phyloP scores from a whole-genome alignment of 2,113 vertebrate species.

The Ceyx cyanopectus region DNA sequence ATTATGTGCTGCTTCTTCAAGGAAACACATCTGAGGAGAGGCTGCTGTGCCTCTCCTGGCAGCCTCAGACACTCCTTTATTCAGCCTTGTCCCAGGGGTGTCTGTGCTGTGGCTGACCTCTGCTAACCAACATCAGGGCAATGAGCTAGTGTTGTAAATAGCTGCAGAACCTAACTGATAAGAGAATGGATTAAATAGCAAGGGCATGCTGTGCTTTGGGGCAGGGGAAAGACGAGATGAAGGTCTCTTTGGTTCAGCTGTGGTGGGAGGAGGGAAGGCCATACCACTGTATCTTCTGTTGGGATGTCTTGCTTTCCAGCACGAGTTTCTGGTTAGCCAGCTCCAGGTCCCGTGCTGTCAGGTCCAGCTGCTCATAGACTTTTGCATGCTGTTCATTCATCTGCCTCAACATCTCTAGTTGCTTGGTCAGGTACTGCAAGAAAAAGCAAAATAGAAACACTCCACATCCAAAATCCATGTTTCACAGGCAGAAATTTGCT shows the following conservation, averaged over 20 bases:
- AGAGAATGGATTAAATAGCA: not conserved
- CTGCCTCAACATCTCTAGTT: constrained; percentile 91
- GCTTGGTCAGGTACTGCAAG: constrained; percentile 92
- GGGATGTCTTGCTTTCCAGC: constrained; percentile 93
- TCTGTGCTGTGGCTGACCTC: not conserved
- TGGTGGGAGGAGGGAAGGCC: not conserved
- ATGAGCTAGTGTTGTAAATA: not conserved
- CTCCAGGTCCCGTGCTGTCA: constrained; percentile 93
- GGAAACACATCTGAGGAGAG: not conserved
- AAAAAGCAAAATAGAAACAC: not conserved
- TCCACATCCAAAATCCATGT: not conserved
- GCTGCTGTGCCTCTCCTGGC: not conserved
- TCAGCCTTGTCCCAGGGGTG: not conserved
- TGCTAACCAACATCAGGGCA: not conserved
- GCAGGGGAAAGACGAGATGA: not conserved
- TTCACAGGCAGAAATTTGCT: not conserved
- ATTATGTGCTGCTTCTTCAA: not conserved
- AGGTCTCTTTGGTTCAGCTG: not conserved
- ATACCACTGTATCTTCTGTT: constrained; percentile 96
- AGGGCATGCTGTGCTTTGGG: not conserved
- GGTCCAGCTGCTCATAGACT: constrained; percentile 96
- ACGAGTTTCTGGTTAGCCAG: constrained; percentile 94
- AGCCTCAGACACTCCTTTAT: not conserved
- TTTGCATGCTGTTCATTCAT: constrained; percentile 98
- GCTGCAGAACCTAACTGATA: not conserved